Percentiles rank a stretch among this genome's conserved stretches.
These are phyloP conservation scores for Caenorhabditis plicata DNA, from an alignment of 2,888 invertebrate genomes.

Conservation along the genomic window DNA sequence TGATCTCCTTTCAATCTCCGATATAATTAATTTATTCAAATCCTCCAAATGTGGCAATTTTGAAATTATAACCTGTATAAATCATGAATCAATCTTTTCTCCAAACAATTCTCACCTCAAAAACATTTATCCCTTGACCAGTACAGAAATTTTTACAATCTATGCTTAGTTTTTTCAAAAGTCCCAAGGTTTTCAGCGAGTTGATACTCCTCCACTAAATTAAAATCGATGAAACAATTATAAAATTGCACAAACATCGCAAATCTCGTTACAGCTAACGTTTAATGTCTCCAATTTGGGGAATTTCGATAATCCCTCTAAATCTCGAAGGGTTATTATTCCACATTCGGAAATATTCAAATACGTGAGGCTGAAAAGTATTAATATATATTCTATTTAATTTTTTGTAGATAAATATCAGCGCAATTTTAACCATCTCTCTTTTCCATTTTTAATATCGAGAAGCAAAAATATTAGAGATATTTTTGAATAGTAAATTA, in stretches of 20 bases:
- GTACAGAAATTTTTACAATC: conserved; percentile 26
- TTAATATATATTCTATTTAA: too few species aligned
- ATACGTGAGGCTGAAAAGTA: conserved; percentile 18
- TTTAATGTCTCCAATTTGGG: conserved; percentile 34
- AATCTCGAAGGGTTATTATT: conserved; percentile 9
- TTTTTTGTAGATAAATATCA: too few species aligned
- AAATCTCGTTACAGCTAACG: conserved; percentile 22
- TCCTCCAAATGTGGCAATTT: conserved; percentile 39
- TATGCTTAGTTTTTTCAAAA: conserved; percentile 28
- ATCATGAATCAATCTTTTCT: not conserved
- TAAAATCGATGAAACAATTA: not conserved
- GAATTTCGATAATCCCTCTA: conserved; percentile 13
- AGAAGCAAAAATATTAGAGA: not conserved
- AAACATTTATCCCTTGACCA: conserved; percentile 35
- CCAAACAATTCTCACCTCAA: conserved; percentile 22
- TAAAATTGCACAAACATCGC: too few species aligned
- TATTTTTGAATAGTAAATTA: too few species aligned
- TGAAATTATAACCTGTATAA: conserved; percentile 43
- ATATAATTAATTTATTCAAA: conserved; percentile 49
- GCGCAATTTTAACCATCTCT: too few species aligned
- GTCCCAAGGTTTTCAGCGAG: conserved; percentile 17
- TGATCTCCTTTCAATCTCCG: conserved; percentile 40
- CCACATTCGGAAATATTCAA: conserved; percentile 35
- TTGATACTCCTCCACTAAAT: conserved; percentile 42
- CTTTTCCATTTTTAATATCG: not conserved